A percentile compares a stretch with the other conserved stretches of the same genome.
phyloP scores from a whole-genome alignment of 1,140 invertebrate genomes.

The Solenopsis invicta region DNA sequence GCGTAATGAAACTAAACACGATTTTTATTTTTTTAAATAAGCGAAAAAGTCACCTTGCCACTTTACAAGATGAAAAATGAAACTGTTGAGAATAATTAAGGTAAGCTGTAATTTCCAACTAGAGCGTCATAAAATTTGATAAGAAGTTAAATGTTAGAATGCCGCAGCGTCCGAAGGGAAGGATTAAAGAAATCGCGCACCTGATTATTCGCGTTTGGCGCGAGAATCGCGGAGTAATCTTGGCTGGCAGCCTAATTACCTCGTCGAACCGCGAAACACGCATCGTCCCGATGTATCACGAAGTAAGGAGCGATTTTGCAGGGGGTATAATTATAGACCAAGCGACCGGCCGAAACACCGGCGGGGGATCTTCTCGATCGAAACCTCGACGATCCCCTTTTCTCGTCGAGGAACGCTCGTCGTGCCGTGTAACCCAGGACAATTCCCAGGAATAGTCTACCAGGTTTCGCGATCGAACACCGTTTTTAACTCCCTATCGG shows the following conservation, averaged over 20 bases:
- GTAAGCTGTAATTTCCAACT: conserved; percentile 21
- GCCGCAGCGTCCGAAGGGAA: too few relatives aligned
- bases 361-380: conserved; percentile 64
- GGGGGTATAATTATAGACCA: conserved; percentile 76
- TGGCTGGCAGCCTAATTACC: conserved; percentile 79
- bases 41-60: background rate
- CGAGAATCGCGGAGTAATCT: conserved; percentile 56
- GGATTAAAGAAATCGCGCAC: background rate
- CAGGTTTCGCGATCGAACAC: conserved; percentile 18
- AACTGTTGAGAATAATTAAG: background rate
- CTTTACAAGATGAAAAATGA: background rate
- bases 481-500: conserved; percentile 26
- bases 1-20: background rate
- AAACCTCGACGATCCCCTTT: conserved; percentile 23
- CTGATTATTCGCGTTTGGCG: conserved; percentile 67
- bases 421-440: background rate
- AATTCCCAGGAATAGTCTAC: conserved; percentile 30
- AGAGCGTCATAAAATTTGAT: background rate
- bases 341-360: conserved; percentile 57
- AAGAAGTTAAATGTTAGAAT: background rate
- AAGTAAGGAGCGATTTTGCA: conserved; percentile 79
- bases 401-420: background rate
- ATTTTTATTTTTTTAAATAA: background rate
- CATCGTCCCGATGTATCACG: conserved; percentile 72
- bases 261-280: conserved; percentile 77